Percentiles rank a stretch among this genome's conserved stretches.
These are phyloP conservation scores for Sebastes matsubarae DNA, from an alignment of 2,797 vertebrate species.

Conservation along the genomic window DNA sequence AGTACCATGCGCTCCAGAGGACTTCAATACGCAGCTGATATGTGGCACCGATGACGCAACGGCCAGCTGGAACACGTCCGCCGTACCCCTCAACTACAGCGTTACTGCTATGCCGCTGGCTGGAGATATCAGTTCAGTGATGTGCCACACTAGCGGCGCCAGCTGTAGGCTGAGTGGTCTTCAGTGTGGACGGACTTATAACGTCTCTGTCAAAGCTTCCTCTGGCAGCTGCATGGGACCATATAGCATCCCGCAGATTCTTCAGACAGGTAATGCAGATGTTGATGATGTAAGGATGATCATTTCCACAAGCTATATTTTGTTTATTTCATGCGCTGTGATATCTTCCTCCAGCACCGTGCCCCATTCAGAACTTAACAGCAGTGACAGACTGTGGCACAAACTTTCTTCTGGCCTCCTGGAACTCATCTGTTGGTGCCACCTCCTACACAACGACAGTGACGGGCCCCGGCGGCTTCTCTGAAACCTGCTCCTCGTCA, in stretches of 20 bases:
- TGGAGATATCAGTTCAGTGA: constrained; percentile 16
- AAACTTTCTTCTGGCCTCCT: constrained; percentile 60
- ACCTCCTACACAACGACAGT: constrained; percentile 49
- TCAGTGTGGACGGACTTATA: constrained; percentile 72
- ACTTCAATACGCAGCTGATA: constrained; percentile 44
- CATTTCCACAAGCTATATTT: background rate
- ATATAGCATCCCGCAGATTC: constrained; percentile 35
- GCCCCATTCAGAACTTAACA: constrained; percentile 54
- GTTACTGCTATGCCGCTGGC: constrained; percentile 33
- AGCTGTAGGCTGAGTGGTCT: constrained; percentile 69
- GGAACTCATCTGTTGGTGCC: constrained; percentile 57
- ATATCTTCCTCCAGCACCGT: constrained; percentile 61
- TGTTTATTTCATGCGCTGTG: background rate
- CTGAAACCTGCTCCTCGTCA: constrained; percentile 41
- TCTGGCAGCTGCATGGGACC: constrained; percentile 62
- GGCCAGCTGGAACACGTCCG: constrained; percentile 67
- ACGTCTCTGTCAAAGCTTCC: constrained; percentile 61
- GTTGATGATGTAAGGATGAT: background rate
- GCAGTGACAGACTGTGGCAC: constrained; percentile 50
- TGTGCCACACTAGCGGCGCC: constrained; percentile 46
- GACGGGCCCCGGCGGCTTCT: constrained; percentile 37
- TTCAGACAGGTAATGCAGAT: constrained; percentile 67
- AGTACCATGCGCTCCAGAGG: constrained; percentile 73
- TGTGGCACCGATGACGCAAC: constrained; percentile 60
- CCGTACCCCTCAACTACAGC: constrained; percentile 60